Conservation (phyloP, 2,888 invertebrate genomes). For the Dryadula phaetusa region DNA sequence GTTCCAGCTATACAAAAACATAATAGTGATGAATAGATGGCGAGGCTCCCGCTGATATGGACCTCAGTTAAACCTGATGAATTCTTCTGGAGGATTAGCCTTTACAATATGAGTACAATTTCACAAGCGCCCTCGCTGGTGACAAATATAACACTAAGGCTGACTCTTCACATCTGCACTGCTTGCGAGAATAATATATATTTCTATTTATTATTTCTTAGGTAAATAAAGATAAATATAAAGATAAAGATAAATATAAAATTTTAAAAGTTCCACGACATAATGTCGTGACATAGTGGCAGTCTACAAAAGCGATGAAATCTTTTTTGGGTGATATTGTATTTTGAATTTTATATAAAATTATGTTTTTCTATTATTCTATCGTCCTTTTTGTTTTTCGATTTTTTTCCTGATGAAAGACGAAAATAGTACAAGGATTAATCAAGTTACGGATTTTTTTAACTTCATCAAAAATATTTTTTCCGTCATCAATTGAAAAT, state of each 20-base stretch:
- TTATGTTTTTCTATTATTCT: too few relatives aligned
- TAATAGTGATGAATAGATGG: slow-evolving; percentile 57
- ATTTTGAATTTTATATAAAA: too few relatives aligned
- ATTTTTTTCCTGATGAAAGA: too few relatives aligned
- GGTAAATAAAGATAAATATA: not conserved
- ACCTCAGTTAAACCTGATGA: slow-evolving; percentile 72
- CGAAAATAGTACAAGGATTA: too few relatives aligned
- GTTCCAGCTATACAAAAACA: slow-evolving; percentile 18
- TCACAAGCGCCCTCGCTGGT: slow-evolving; percentile 67
- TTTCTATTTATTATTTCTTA: not conserved
- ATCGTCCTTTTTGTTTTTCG: too few relatives aligned
- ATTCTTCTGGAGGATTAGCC: slow-evolving; percentile 77
- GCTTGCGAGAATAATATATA: not conserved
- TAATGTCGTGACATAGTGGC: too few relatives aligned
- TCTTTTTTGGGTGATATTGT: too few relatives aligned
- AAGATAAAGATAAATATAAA: not conserved
- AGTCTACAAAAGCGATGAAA: too few relatives aligned
- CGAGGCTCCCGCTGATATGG: slow-evolving; percentile 68
- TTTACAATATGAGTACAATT: slow-evolving; percentile 82
- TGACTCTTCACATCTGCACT: slow-evolving; percentile 47
- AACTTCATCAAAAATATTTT: too few relatives aligned
- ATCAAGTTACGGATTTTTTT: too few relatives aligned
- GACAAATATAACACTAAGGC: slow-evolving; percentile 67
- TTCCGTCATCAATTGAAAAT: too few relatives aligned
- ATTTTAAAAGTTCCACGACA: too few relatives aligned